Conservation (phyloP, 2,113 vertebrate species). For the Toxotes jaculatrix region DNA sequence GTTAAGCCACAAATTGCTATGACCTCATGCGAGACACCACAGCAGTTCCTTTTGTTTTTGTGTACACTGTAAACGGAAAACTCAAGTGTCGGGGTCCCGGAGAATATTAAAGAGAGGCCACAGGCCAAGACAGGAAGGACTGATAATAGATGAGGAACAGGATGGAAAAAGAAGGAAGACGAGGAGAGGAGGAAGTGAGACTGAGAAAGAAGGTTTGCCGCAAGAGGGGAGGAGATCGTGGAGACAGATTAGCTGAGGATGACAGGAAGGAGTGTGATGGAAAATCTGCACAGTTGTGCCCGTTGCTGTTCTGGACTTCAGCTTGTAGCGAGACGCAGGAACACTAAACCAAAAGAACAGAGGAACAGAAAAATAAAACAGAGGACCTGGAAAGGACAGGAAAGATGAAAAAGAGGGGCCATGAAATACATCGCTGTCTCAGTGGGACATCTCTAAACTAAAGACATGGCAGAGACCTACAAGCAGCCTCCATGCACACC, state of each 20-base stretch:
- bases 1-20: constrained; percentile 27
- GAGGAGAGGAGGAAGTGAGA: constrained; percentile 10
- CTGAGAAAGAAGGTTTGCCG: not conserved
- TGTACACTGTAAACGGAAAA: constrained; percentile 54
- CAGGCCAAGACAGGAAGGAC: constrained; percentile 26
- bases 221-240: constrained; percentile 7
- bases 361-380: not conserved
- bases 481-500: constrained; percentile 21
- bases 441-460: constrained; percentile 18
- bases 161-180: constrained; percentile 9
- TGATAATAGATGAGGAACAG: constrained; percentile 37
- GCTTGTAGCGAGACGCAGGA: constrained; percentile 16
- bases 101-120: constrained; percentile 28
- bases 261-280: constrained; percentile 9
- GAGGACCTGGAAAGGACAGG: not conserved
- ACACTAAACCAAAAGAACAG: not conserved
- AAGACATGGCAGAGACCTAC: constrained; percentile 11
- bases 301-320: not conserved
- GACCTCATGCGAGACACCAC: constrained; percentile 59
- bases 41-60: constrained; percentile 46
- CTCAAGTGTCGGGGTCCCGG: constrained; percentile 12
- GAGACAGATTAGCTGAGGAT: constrained; percentile 19
- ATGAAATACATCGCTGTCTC: constrained; percentile 14
- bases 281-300: constrained; percentile 32
- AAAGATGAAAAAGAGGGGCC: not conserved